Evolutionary conservation across 2,888 invertebrate species (phyloP).

Genomic region (Pasiphila rectangulata): DNA sequence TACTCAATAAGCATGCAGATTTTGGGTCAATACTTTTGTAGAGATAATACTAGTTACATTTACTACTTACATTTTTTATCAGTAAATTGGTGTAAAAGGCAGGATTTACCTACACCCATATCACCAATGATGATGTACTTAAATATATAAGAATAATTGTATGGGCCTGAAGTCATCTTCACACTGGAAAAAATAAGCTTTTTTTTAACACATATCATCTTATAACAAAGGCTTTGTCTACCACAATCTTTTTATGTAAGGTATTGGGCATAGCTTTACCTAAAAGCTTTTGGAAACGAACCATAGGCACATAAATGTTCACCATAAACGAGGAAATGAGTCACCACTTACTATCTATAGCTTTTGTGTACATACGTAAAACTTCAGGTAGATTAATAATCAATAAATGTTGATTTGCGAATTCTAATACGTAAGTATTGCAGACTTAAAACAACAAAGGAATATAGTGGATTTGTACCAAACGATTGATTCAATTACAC

Average conservation of each 20-base stretch:
- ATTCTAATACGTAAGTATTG: background rate
- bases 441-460: background rate
- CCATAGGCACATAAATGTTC: constrained; percentile 1
- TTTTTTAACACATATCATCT: background rate
- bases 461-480: background rate
- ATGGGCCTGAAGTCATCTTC: constrained; percentile 96
- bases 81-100: constrained; percentile 99
- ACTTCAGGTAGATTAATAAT: background rate
- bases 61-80: constrained; percentile 99
- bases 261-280: too few relatives aligned
- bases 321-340: constrained; percentile 9
- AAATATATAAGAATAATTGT: constrained; percentile 99
- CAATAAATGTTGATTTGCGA: background rate
- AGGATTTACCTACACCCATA: constrained; percentile 99
- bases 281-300: background rate
- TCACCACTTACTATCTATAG: constrained; percentile 13
- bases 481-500: too few relatives aligned
- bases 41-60: too few relatives aligned
- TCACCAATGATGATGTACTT: constrained; percentile 99
- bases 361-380: background rate
- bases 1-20: too few relatives aligned
- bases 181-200: constrained; percentile 31
- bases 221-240: constrained; percentile 19
- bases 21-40: too few relatives aligned
- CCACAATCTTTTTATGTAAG: too few relatives aligned